Percentiles rank a stretch among this genome's conserved stretches.
phyloP scores from a whole-genome alignment of 2,888 invertebrate genomes.

The Neelides folsomi region DNA sequence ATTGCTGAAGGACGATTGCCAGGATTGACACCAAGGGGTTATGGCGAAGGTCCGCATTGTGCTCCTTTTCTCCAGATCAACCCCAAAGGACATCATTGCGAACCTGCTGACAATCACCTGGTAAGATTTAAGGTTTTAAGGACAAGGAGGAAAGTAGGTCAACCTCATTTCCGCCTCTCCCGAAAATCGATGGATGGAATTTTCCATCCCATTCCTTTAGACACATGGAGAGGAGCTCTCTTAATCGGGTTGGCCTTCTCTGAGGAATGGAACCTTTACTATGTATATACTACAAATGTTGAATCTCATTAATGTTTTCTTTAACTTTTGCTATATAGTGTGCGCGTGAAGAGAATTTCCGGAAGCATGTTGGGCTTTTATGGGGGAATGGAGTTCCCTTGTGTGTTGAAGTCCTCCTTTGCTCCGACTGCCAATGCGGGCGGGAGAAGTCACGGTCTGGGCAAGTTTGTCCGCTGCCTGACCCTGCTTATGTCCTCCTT shows the following conservation, averaged over 20 bases:
- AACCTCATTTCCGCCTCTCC: too few relatives aligned
- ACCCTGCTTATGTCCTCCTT: conserved; percentile 46
- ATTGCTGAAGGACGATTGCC: conserved; percentile 49
- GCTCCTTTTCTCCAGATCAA: conserved; percentile 31
- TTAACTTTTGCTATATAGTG: conserved; percentile 40
- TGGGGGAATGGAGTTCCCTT: conserved; percentile 59
- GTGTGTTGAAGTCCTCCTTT: conserved; percentile 66
- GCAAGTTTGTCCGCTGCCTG: conserved; percentile 35
- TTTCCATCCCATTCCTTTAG: too few relatives aligned
- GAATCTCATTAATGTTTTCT: too few relatives aligned
- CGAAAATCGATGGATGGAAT: too few relatives aligned
- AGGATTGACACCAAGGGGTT: conserved; percentile 44
- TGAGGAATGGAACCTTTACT: too few relatives aligned
- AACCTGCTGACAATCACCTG: conserved; percentile 31
- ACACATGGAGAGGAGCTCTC: too few relatives aligned
- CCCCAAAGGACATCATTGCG: conserved; percentile 35
- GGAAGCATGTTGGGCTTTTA: conserved; percentile 47
- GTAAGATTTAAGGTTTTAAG: conserved; percentile 24
- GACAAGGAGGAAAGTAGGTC: too few relatives aligned
- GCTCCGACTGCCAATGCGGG: conserved; percentile 54
- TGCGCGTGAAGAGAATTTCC: conserved; percentile 43
- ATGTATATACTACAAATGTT: too few relatives aligned
- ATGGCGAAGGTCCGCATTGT: conserved; percentile 58
- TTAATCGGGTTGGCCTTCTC: too few relatives aligned
- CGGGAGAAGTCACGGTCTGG: conserved; percentile 36